These are phyloP conservation scores for Aix galericulata DNA, from an alignment of 2,113 vertebrate genomes.

Conservation along the genomic window DNA sequence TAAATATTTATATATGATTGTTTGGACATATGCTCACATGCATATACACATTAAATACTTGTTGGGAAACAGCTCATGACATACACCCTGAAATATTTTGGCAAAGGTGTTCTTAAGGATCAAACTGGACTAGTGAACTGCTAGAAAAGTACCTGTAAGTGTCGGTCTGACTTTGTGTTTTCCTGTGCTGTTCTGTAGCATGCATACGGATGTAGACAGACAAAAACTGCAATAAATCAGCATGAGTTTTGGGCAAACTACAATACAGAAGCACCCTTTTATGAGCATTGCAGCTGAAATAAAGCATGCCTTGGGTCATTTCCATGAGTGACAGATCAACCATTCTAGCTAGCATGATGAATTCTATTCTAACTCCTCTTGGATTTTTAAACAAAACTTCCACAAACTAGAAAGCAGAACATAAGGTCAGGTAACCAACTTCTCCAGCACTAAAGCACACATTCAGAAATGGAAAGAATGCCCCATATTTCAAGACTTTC, in stretches of 20 bases:
- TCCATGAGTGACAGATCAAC: background rate
- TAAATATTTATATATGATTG: background rate
- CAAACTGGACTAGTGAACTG: background rate
- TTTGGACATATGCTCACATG: background rate
- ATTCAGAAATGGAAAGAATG: background rate
- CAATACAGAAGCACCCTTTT: background rate
- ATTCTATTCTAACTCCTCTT: background rate
- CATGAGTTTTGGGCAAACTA: background rate
- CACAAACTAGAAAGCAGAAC: background rate
- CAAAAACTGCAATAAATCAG: background rate
- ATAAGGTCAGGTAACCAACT: background rate
- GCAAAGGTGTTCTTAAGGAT: background rate
- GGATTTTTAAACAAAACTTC: background rate
- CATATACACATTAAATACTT: background rate
- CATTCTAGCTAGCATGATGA: background rate
- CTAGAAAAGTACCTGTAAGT: background rate
- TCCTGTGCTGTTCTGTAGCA: background rate
- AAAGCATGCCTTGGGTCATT: background rate
- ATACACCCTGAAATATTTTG: background rate
- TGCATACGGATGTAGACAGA: accelerated
- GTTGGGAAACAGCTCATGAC: background rate
- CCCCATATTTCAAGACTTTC: background rate
- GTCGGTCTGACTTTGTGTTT: background rate
- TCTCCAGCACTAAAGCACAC: background rate
- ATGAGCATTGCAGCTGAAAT: background rate